Conservation (phyloP, 1,140 invertebrate species). For the Heliothis virescens region DNA sequence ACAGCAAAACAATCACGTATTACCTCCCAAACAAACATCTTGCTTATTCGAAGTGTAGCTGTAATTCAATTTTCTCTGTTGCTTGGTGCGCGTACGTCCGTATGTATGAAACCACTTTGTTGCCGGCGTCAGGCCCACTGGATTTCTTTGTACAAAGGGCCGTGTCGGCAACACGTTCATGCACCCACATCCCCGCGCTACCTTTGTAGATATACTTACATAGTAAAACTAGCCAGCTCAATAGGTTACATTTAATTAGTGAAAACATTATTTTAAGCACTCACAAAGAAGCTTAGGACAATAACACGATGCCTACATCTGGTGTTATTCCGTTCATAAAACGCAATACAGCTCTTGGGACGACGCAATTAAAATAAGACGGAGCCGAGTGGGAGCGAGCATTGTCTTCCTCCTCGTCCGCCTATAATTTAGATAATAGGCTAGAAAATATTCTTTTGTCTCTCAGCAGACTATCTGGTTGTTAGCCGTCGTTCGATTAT, state of each 20-base stretch:
- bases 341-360: conserved; percentile 77
- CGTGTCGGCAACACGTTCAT: conserved; percentile 60
- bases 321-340: conserved; percentile 77
- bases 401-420: conserved; percentile 75
- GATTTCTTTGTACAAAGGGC: conserved; percentile 75
- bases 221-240: conserved; percentile 27
- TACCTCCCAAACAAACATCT: conserved; percentile 16
- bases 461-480: conserved; percentile 71
- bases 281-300: conserved; percentile 26
- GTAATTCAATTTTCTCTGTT: conserved; percentile 44
- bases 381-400: conserved; percentile 61
- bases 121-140: conserved; percentile 62
- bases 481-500: conserved; percentile 76
- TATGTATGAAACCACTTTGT: conserved; percentile 67
- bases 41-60: conserved; percentile 26
- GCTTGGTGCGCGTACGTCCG: conserved; percentile 21
- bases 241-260: conserved; percentile 39
- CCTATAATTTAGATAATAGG: conserved; percentile 85
- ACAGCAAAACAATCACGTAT: neutral
- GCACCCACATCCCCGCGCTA: conserved; percentile 41
- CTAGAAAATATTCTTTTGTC: conserved; percentile 85
- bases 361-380: conserved; percentile 81
- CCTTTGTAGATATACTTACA: conserved; percentile 57
- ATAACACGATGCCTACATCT: conserved; percentile 63
- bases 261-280: conserved; percentile 24